Base-by-base conservation (phyloP, 2,888 invertebrate genomes). In the Prosopocoilus inquinatus region DNA sequence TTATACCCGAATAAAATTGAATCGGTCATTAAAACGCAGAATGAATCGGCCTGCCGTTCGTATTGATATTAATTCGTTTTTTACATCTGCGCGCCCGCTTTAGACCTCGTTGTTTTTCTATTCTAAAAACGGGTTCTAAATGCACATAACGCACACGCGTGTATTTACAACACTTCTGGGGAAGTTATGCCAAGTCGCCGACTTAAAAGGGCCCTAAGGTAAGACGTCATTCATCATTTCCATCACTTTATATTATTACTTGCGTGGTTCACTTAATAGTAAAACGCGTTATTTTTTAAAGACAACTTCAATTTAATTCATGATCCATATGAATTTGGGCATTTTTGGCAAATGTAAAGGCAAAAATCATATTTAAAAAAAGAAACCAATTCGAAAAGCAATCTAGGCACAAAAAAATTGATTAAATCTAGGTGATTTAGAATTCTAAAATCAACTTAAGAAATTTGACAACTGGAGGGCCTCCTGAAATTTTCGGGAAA, bases 191-290 rank as follows among this genome's bases (percentile, higher is more conserved):
- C 43, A 16, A 43, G 12, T 16, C 43, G 20, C 20, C 20, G 20
- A 28, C 20, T 28, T 28, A 28, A 28, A 47, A 39, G 35, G 34
- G 7, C 34, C 35, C 35, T 12, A 34, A 12, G 33, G 33, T 47
- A 47, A 47, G 35, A 8, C 35, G 47, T 34, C 35, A 47, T 47
- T 47, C 47, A 47, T 47, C 28, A 33, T 35, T 47, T 35, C 33
- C 28, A 32, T 47, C 35, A 47, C 33, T 13, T 11, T n/a, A 3
- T 8, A 47, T 47, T 28, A 46, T 47, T 28, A 46, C 33, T 46
- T 46, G 28, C 20, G 9, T 3, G 8, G 16, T 34, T 35, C 35
- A 35, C 34, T 47, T 47, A 35, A 47, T 47, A 15, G 35, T 11
- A 9, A 35, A 32, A 33, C 20, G 15, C 15, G 5, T 28, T 28